Percentiles rank a stretch among this genome's conserved stretches.
phyloP scores from a whole-genome alignment of 2,888 invertebrate genomes.

The Himalopsyche tibetana region DNA sequence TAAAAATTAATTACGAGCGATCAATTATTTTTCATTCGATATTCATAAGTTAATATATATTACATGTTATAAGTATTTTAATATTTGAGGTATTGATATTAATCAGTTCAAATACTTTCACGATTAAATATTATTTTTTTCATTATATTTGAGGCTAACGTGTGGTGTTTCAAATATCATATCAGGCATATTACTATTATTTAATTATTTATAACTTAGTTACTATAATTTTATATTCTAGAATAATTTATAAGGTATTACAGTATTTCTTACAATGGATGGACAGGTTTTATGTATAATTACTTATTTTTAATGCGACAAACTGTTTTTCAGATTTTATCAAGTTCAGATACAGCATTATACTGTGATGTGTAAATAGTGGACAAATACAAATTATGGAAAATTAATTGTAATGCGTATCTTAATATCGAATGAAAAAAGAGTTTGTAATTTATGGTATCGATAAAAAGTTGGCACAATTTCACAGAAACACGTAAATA shows the following conservation, averaged over 20 bases:
- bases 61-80: too few relatives aligned
- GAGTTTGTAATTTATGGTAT: too few relatives aligned
- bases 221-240: conserved; percentile 45
- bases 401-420: too few relatives aligned
- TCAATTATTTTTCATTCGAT: too few relatives aligned
- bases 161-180: conserved; percentile 63
- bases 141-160: conserved; percentile 51
- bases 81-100: conserved; percentile 48
- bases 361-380: not conserved
- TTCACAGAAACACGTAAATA: too few relatives aligned
- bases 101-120: conserved; percentile 42
- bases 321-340: conserved; percentile 18
- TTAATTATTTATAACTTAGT: conserved; percentile 33
- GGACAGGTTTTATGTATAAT: conserved; percentile 61
- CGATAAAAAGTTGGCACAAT: too few relatives aligned
- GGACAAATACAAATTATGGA: not conserved
- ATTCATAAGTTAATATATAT: too few relatives aligned
- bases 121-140: conserved; percentile 26
- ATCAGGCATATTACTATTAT: conserved; percentile 58
- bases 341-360: conserved; percentile 15
- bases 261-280: conserved; percentile 63
- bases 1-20: too few relatives aligned
- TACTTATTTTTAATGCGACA: conserved; percentile 27
- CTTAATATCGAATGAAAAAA: too few relatives aligned
- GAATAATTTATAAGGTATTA: conserved; percentile 51